Base-by-base conservation (phyloP, 2,888 invertebrate genomes). In the Archaeoteleia sp. region DNA sequence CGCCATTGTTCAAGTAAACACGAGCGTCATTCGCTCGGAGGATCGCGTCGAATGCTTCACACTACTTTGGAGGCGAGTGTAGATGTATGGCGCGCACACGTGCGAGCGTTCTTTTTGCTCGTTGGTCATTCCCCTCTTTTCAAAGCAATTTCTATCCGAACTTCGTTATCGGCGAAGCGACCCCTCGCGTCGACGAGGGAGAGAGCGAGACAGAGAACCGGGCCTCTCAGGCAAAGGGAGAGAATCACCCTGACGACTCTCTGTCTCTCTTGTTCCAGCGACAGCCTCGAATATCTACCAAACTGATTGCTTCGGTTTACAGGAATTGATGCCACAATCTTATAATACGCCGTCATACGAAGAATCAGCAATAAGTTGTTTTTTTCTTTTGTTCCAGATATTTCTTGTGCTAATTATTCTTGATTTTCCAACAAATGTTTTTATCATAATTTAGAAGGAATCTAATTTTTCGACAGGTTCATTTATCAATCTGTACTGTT, bases 101-200 rank as follows among this genome's bases (percentile, higher is more conserved):
- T 15, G 25, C 43, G 32, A 14, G 13, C 37, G 29, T 20, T 42
- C 48, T 66, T 53, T 65, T 53, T 53, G 53, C 53, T 42, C 35
- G 46, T 42, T 66, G 66, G 66, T 54, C 54, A 66, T 58, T 58
- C 58, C 58, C 66, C 58, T 58, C 48, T 49, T 53, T 46, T 48
- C 35, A 66, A 54, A 66, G 66, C 53, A 66, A 66, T 66, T 66
- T 66, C 58, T 58, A 58, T 51, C 54, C 58, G 66, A 58, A 66
- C 66, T 66, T 66, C 46, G 66, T 66, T 66, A 66, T 58, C 66
- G 53, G 58, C 27, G 40, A 58, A 66, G 53, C 66, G 53, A 66
- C 66, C 66, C 58, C 53, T 58, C 45, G 46, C 51, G 30, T 37
- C 45, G 57, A 43, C 51, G 63, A 37, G 35, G 30, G 40, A 48